phyloP scores from a whole-genome alignment of 1,140 invertebrate species.

The Nomia melanderi region DNA sequence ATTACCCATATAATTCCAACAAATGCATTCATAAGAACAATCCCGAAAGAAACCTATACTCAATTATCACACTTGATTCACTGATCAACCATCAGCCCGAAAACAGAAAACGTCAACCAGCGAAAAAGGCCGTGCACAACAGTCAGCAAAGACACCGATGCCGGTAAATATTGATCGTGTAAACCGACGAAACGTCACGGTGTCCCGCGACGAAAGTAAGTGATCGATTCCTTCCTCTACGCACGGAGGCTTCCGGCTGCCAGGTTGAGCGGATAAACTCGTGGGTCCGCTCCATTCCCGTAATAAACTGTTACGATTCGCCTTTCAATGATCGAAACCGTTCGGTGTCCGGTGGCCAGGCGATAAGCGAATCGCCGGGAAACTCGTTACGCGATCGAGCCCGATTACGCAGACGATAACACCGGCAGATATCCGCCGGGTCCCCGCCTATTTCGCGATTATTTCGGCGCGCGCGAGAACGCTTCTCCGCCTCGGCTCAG shows the following conservation, averaged over 20 bases:
- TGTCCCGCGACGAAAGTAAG: not conserved
- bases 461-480: slow-evolving; percentile 28
- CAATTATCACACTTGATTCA: not conserved
- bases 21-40: too few relatives aligned
- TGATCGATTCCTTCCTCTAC: not conserved
- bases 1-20: too few relatives aligned
- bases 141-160: not conserved
- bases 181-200: not conserved
- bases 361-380: not conserved
- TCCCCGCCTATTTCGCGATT: not conserved
- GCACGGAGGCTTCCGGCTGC: not conserved
- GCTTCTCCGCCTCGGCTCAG: too few relatives aligned
- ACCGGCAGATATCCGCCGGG: not conserved
- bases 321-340: not conserved
- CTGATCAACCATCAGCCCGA: not conserved
- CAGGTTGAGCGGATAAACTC: not conserved
- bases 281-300: not conserved
- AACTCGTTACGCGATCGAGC: not conserved
- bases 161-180: slow-evolving; percentile 16
- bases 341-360: too few relatives aligned
- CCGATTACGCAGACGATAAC: not conserved
- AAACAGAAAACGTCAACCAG: not conserved
- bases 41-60: too few relatives aligned
- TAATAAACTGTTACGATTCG: not conserved
- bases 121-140: not conserved